Evolutionary conservation across 53 echinoderm and acorn worm species (phyloP).

Genomic region (Antedon mediterranea): DNA sequence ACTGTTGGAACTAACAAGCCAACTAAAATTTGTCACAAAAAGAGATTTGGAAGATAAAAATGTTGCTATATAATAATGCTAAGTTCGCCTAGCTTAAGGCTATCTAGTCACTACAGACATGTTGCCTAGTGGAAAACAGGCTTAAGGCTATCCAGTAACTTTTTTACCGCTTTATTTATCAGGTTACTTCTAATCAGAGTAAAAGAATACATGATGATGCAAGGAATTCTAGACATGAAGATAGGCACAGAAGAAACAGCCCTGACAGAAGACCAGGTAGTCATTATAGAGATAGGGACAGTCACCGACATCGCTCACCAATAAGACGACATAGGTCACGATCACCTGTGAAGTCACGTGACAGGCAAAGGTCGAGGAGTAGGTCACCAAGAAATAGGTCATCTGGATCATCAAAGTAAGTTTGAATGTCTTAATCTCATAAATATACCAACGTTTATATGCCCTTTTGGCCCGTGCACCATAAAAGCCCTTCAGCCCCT

Average conservation of each 20-base stretch:
- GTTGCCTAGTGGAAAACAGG: too few relatives aligned
- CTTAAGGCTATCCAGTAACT: neutral
- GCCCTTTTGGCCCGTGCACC: too few relatives aligned
- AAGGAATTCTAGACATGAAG: slow-evolving; percentile 16
- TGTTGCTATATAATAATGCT: too few relatives aligned
- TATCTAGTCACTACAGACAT: too few relatives aligned
- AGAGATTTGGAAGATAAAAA: too few relatives aligned
- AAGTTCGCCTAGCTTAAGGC: too few relatives aligned
- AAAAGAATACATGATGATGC: neutral
- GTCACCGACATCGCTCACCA: slow-evolving; percentile 4
- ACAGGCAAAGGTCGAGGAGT: neutral
- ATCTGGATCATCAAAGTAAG: slow-evolving; percentile 2
- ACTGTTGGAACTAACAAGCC: too few relatives aligned
- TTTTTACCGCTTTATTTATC: neutral
- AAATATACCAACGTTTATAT: too few relatives aligned
- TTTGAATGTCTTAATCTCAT: too few relatives aligned
- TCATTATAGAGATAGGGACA: slow-evolving; percentile 14
- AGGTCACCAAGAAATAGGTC: neutral
- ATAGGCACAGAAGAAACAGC: slow-evolving; percentile 1
- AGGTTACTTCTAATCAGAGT: neutral
- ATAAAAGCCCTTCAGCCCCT: too few relatives aligned
- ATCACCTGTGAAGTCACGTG: slow-evolving; percentile 17
- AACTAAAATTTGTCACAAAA: too few relatives aligned
- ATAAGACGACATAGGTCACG: slow-evolving; percentile 16
- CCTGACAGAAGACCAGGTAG: slow-evolving; percentile 4